phyloP scores from a whole-genome alignment of 2,888 invertebrate species.

The Bhutanitis thaidina region DNA sequence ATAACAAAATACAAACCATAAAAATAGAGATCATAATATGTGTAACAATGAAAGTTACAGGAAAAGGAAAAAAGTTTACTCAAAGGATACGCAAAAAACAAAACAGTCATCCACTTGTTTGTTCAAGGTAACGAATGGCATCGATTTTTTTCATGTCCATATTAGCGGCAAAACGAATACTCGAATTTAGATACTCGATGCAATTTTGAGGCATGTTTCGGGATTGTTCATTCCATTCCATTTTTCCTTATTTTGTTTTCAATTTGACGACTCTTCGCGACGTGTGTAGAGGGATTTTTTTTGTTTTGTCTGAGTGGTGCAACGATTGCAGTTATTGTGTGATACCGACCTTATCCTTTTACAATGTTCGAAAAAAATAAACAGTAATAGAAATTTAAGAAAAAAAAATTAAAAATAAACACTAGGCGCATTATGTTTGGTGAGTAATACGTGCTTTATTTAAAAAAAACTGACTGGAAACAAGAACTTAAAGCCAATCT shows the following conservation, averaged over 20 bases:
- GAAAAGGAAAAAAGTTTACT: conserved; percentile 18
- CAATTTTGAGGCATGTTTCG: conserved; percentile 43
- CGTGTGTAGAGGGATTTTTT: conserved; percentile 31
- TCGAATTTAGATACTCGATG: conserved; percentile 42
- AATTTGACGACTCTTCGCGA: conserved; percentile 33
- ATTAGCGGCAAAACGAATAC: conserved; percentile 37
- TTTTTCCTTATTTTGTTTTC: conserved; percentile 37
- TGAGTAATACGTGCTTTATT: no score
- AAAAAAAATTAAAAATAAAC: no score
- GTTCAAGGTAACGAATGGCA: conserved; percentile 27
- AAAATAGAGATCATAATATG: conserved; percentile 13
- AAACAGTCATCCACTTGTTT: conserved; percentile 23
- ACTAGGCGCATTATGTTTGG: no score
- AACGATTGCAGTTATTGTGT: conserved; percentile 31
- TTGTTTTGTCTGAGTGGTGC: conserved; percentile 41
- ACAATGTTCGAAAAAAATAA: conserved; percentile 20
- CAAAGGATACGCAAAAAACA: conserved; percentile 14
- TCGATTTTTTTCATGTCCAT: conserved; percentile 27
- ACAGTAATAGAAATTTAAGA: no score
- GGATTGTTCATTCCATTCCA: conserved; percentile 38
- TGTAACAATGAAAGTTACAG: conserved; percentile 13
- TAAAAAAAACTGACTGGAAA: no score
- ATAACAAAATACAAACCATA: conserved; percentile 17
- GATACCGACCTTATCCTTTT: conserved; percentile 30
- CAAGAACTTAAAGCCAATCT: no score